phyloP scores from a whole-genome alignment of 1,140 invertebrate genomes.

The Nebria ingens region DNA sequence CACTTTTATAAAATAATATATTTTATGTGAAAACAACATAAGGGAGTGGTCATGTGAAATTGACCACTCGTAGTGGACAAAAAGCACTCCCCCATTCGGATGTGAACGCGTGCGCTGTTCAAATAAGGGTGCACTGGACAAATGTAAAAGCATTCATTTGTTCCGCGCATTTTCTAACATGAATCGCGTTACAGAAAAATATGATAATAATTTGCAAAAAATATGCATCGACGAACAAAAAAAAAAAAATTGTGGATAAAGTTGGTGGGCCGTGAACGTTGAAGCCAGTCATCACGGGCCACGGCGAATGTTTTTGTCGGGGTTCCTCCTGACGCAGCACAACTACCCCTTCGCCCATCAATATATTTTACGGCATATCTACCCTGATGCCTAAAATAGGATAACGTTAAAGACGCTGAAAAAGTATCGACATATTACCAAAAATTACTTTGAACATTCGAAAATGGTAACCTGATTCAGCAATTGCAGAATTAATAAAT shows the following conservation, averaged over 20 bases:
- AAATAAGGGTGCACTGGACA: constrained; percentile 4
- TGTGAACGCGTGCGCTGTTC: neutral
- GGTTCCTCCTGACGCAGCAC: neutral
- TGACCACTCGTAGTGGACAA: constrained; percentile 5
- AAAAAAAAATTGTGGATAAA: neutral
- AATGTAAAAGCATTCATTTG: too few relatives aligned
- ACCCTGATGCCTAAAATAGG: too few relatives aligned
- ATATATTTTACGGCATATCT: neutral
- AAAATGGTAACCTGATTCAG: too few relatives aligned
- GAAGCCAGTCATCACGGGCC: neutral
- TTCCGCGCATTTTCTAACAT: too few relatives aligned
- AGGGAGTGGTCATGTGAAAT: neutral
- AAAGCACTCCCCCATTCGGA: neutral
- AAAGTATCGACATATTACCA: too few relatives aligned
- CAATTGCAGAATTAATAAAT: too few relatives aligned
- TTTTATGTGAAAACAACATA: neutral
- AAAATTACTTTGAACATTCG: too few relatives aligned
- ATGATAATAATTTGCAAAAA: neutral
- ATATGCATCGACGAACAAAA: neutral
- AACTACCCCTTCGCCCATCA: neutral
- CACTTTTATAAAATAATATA: neutral
- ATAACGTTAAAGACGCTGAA: too few relatives aligned
- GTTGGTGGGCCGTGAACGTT: neutral
- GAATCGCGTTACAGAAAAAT: neutral
- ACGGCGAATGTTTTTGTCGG: neutral